These are phyloP conservation scores for Oscheius onirici DNA, from an alignment of 2,888 invertebrate genomes.

Conservation along the genomic window DNA sequence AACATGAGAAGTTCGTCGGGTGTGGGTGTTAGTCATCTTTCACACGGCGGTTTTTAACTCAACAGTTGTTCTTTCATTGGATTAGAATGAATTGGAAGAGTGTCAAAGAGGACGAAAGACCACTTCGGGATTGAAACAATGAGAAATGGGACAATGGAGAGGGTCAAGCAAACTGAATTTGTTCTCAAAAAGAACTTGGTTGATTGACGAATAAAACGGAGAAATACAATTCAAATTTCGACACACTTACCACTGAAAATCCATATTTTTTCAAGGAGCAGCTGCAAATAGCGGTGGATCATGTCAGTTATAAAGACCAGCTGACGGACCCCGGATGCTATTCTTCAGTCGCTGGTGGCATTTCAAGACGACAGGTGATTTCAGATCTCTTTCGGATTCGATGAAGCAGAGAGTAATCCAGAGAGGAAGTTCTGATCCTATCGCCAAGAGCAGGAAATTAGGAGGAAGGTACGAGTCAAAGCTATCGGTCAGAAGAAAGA, in stretches of 20 bases:
- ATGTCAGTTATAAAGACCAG: neutral
- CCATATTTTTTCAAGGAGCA: neutral
- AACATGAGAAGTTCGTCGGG: neutral
- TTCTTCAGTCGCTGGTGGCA: neutral
- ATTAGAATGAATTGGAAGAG: neutral
- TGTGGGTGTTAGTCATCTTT: neutral
- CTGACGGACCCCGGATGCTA: neutral
- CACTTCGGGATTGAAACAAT: neutral
- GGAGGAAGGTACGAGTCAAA: neutral
- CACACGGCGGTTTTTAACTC: neutral
- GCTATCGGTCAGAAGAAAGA: too few relatives aligned
- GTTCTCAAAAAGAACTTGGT: neutral
- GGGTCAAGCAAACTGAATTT: neutral
- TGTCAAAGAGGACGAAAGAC: neutral
- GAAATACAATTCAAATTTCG: neutral
- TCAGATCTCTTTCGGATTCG: neutral
- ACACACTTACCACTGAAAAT: neutral
- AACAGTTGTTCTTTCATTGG: neutral
- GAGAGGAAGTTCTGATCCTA: neutral
- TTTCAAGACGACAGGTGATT: neutral
- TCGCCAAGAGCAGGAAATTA: neutral
- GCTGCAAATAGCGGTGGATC: neutral
- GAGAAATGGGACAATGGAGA: neutral
- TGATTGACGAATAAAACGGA: neutral
- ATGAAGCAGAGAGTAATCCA: neutral